Percentiles rank a stretch among this genome's conserved stretches.
These are phyloP conservation scores for Drosophila rhopaloa DNA, from an alignment of 1,140 invertebrate genomes.

Conservation along the genomic window DNA sequence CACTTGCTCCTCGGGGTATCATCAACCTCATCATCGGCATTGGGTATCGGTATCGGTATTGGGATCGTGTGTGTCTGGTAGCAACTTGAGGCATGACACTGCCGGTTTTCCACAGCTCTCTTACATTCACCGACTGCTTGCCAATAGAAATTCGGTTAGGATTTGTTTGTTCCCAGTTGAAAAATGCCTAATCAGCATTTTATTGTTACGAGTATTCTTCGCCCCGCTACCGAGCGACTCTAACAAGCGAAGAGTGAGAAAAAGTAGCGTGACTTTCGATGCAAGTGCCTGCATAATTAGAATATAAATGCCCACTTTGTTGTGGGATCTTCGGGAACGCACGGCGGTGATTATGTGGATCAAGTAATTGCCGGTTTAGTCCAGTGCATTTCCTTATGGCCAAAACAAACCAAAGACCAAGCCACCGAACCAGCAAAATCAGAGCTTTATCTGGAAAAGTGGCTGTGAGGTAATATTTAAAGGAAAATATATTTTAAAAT, in stretches of 20 bases:
- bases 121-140: constrained; percentile 29
- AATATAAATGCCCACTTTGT: constrained; percentile 76
- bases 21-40: constrained; percentile 49
- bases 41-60: neutral
- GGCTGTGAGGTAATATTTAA: too few relatives aligned
- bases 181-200: constrained; percentile 72
- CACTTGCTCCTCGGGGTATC: constrained; percentile 60
- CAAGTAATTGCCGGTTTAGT: constrained; percentile 51
- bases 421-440: constrained; percentile 45
- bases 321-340: constrained; percentile 48
- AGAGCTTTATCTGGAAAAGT: constrained; percentile 10
- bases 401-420: constrained; percentile 55
- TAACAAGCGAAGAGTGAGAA: constrained; percentile 46
- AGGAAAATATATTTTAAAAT: too few relatives aligned
- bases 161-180: constrained; percentile 21
- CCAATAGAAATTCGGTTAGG: constrained; percentile 59
- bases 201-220: constrained; percentile 29
- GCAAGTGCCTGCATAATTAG: constrained; percentile 67
- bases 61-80: constrained; percentile 43
- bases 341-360: constrained; percentile 32
- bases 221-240: constrained; percentile 13
- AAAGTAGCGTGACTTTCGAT: constrained; percentile 66
- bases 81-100: constrained; percentile 57
- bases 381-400: constrained; percentile 64
- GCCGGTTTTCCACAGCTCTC: constrained; percentile 41